Percentiles rank a stretch among this genome's conserved stretches.
phyloP scores from a whole-genome alignment of 1,140 invertebrate genomes.

The Tetramorium simillimum region DNA sequence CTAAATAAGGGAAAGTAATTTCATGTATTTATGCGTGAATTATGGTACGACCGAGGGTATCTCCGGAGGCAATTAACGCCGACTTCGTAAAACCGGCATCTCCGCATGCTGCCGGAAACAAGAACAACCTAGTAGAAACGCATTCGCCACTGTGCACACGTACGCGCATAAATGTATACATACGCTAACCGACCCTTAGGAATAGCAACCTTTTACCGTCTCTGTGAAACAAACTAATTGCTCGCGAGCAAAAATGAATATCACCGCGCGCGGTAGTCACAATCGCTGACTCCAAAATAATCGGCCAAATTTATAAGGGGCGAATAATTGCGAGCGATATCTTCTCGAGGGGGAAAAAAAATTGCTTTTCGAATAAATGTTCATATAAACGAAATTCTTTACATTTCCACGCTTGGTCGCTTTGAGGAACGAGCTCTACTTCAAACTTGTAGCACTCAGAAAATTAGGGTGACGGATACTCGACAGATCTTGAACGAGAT shows the following conservation, averaged over 20 bases:
- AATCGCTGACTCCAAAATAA: conserved; percentile 39
- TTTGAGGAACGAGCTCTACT: neutral
- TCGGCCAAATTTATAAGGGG: conserved; percentile 38
- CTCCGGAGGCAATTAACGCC: conserved; percentile 83
- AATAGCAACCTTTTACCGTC: conserved; percentile 66
- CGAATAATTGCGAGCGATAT: neutral
- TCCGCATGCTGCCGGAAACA: conserved; percentile 67
- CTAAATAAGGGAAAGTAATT: conserved; percentile 85
- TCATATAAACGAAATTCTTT: neutral
- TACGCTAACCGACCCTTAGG: conserved; percentile 59
- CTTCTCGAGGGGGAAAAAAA: neutral
- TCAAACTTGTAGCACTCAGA: conserved; percentile 5
- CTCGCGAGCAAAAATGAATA: conserved; percentile 75
- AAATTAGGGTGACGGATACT: conserved; percentile 33
- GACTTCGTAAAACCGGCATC: conserved; percentile 80
- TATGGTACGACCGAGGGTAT: conserved; percentile 78
- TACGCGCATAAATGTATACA: conserved; percentile 62
- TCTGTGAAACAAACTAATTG: conserved; percentile 74
- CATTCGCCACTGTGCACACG: conserved; percentile 65
- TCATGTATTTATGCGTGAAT: conserved; percentile 86
- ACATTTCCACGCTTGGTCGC: neutral
- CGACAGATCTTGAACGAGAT: conserved; percentile 51
- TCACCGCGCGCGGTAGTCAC: conserved; percentile 64
- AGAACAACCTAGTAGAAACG: conserved; percentile 67
- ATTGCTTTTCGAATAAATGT: neutral